A percentile compares a stretch with the other conserved stretches of the same genome.
phyloP scores from a whole-genome alignment of 1,140 invertebrate genomes.

The Ostrea denselamellosa region DNA sequence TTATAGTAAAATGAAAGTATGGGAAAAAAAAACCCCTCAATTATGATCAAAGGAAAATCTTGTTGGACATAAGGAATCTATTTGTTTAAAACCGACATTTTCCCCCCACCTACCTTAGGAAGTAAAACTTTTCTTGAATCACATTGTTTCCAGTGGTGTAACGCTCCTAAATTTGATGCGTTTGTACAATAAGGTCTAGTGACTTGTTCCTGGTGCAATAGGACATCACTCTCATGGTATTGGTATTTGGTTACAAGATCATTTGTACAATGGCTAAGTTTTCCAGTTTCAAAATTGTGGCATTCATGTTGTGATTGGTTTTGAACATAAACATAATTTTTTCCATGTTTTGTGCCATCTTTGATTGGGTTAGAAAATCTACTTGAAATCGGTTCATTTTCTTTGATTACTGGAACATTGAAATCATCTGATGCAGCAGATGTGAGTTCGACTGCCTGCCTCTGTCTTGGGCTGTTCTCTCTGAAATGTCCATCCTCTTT shows the following conservation, averaged over 20 bases:
- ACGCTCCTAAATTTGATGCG: background rate
- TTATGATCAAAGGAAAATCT: too few species aligned
- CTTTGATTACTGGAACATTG: slow-evolving; percentile 1
- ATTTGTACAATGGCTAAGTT: background rate
- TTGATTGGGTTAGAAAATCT: background rate
- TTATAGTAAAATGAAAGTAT: too few species aligned
- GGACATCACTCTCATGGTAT: background rate
- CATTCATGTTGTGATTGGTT: background rate
- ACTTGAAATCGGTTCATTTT: background rate
- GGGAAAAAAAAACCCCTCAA: too few species aligned
- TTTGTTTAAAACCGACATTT: background rate
- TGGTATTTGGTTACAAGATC: background rate
- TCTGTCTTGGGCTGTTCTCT: background rate
- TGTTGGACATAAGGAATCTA: too few species aligned
- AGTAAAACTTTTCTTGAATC: background rate
- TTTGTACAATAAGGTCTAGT: background rate
- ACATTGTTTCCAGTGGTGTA: background rate
- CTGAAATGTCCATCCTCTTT: background rate
- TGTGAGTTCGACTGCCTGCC: background rate
- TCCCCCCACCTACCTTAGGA: background rate
- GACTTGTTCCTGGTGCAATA: too few species aligned
- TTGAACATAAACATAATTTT: background rate
- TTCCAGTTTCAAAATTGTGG: background rate
- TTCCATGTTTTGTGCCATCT: background rate
- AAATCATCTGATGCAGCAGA: background rate